A percentile compares a stretch with the other conserved stretches of the same genome.
Conservation (phyloP, 1,140 invertebrate genomes). For the Lepidurus packardi region DNA sequence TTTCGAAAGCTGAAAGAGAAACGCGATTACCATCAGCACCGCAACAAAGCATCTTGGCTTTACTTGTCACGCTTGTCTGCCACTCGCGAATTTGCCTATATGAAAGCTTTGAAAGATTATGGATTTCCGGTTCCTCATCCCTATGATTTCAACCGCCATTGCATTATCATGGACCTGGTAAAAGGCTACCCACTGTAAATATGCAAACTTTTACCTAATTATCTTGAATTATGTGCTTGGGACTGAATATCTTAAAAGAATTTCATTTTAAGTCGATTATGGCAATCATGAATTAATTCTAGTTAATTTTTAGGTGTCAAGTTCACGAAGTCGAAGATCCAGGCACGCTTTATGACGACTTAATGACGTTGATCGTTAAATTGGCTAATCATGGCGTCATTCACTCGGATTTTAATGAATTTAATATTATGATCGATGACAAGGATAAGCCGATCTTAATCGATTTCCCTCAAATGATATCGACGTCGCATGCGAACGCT, state of each 20-base stretch:
- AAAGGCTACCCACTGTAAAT: constrained; percentile 52
- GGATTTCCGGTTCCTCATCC: constrained; percentile 93
- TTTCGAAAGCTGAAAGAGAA: constrained; percentile 96
- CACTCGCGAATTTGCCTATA: constrained; percentile 96
- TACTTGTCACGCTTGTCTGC: constrained; percentile 96
- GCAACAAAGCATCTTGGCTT: constrained; percentile 87
- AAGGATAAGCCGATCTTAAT: constrained; percentile 81
- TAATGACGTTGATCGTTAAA: constrained; percentile 90
- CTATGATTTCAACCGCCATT: constrained; percentile 91
- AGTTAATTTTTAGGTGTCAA: constrained; percentile 59
- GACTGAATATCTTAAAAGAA: too few species aligned
- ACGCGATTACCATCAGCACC: constrained; percentile 90
- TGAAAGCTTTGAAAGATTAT: constrained; percentile 86
- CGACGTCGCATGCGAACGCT: constrained; percentile 85
- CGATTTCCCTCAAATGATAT: constrained; percentile 99
- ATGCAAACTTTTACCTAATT: neutral
- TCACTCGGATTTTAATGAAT: constrained; percentile 99
- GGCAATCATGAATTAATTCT: neutral
- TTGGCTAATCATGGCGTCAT: constrained; percentile 93
- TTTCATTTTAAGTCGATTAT: neutral
- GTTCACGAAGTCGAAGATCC: constrained; percentile 71
- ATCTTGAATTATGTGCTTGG: neutral
- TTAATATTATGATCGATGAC: constrained; percentile 85
- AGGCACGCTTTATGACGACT: constrained; percentile 79
- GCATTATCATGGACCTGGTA: constrained; percentile 92